Percentiles rank a stretch among this genome's conserved stretches.
Conservation (phyloP, 2,888 invertebrate species). For the Drosophila putrida region DNA sequence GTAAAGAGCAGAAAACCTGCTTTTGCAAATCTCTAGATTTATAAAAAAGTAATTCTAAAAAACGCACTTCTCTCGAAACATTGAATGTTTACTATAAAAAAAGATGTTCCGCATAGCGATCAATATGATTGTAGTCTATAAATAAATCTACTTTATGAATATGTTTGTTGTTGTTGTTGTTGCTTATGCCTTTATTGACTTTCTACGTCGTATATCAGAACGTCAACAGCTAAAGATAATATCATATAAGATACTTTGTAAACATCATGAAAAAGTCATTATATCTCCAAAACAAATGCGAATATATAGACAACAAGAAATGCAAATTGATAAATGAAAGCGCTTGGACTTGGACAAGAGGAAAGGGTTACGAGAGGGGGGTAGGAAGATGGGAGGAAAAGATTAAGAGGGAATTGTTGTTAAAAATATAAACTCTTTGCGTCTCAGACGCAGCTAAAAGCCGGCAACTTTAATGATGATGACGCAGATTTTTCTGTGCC, state of each 20-base stretch:
- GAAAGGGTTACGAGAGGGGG: not conserved
- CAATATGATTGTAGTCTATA: not conserved
- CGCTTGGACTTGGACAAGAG: not conserved
- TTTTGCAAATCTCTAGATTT: too few relatives aligned
- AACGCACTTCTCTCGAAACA: too few relatives aligned
- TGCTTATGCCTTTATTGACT: not conserved
- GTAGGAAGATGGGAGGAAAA: not conserved
- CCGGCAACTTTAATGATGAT: constrained; percentile 73
- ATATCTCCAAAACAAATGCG: constrained; percentile 1
- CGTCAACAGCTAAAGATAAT: not conserved
- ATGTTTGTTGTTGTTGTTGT: not conserved
- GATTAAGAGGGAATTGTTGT: constrained; percentile 1
- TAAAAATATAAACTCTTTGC: constrained; percentile 2
- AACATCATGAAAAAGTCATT: constrained; percentile 20
- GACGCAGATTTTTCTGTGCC: constrained; percentile 64
- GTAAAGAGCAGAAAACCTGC: too few relatives aligned
- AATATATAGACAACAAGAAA: constrained; percentile 28
- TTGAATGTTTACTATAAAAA: not conserved
- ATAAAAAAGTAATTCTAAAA: too few relatives aligned
- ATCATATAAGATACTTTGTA: constrained; percentile 11
- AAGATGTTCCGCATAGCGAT: not conserved
- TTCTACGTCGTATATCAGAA: not conserved
- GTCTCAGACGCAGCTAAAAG: constrained; percentile 40
- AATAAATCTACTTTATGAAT: constrained; percentile 2
- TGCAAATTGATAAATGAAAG: constrained; percentile 40